These are phyloP conservation scores for Synergus gifuensis DNA, from an alignment of 2,888 invertebrate species.

Conservation along the genomic window DNA sequence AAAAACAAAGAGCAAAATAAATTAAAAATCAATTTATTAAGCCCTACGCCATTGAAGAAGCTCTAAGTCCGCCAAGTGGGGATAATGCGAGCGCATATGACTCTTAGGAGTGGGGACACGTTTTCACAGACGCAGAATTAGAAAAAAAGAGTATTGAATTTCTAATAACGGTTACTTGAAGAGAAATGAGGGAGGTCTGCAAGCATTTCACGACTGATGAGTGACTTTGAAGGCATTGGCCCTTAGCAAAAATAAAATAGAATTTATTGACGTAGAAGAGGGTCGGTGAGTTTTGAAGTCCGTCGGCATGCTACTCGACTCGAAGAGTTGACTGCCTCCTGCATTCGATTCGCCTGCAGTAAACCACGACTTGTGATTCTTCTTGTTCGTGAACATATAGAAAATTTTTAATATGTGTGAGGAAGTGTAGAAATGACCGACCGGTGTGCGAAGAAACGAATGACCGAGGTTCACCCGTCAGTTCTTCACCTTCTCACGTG, in stretches of 20 bases:
- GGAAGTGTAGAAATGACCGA: conserved; percentile 43
- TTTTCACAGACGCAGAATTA: too few relatives aligned
- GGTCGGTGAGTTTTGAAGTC: conserved; percentile 59
- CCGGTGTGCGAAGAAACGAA: conserved; percentile 40
- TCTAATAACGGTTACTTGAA: too few relatives aligned
- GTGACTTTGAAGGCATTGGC: conserved; percentile 45
- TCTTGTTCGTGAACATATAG: conserved; percentile 41
- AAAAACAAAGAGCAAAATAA: too few relatives aligned
- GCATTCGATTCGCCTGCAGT: conserved; percentile 71
- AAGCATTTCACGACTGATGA: conserved; percentile 1
- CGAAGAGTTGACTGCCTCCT: conserved; percentile 61
- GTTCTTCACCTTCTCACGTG: conserved; percentile 49
- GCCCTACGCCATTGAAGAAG: neutral
- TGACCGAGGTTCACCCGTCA: conserved; percentile 45
- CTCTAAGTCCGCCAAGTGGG: too few relatives aligned
- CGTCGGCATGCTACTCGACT: conserved; percentile 49
- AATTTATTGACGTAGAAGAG: conserved; percentile 63
- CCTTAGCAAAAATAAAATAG: conserved; percentile 54
- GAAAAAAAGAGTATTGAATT: too few relatives aligned
- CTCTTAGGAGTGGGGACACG: too few relatives aligned
- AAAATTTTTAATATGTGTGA: neutral
- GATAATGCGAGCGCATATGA: too few relatives aligned
- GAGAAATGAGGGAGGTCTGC: neutral
- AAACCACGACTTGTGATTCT: conserved; percentile 67
- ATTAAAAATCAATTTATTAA: neutral